Conservation (phyloP, 1,140 invertebrate species). For the Lanistes nyassanus region DNA sequence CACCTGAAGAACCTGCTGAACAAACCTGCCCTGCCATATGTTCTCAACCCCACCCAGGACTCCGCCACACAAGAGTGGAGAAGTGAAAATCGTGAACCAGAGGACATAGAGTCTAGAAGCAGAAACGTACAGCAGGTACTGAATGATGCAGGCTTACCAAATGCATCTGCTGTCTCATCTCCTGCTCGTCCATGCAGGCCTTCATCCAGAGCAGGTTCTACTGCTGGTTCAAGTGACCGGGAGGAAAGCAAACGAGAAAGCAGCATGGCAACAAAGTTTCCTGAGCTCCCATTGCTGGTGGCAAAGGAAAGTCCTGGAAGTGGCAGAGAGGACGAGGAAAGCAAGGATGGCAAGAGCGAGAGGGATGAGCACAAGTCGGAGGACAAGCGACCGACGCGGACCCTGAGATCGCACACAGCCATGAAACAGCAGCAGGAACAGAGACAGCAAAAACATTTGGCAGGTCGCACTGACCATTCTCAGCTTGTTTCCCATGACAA, state of each 20-base stretch:
- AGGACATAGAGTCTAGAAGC: neutral
- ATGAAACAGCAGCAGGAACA: constrained; percentile 46
- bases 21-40: constrained; percentile 57
- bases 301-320: constrained; percentile 5
- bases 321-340: constrained; percentile 17
- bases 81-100: neutral
- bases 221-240: constrained; percentile 21
- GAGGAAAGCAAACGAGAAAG: constrained; percentile 14
- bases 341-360: constrained; percentile 5
- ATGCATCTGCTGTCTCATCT: neutral
- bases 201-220: constrained; percentile 13
- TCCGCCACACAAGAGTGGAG: constrained; percentile 23
- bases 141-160: neutral
- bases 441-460: constrained; percentile 37
- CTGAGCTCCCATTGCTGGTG: neutral
- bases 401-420: constrained; percentile 59
- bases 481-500: constrained; percentile 19
- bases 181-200: constrained; percentile 20
- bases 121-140: neutral
- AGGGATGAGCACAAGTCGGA: constrained; percentile 65
- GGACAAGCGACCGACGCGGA: constrained; percentile 48
- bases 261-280: neutral
- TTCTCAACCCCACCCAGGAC: constrained; percentile 57
- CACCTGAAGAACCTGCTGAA: constrained; percentile 42
- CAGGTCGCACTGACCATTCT: constrained; percentile 7